Percentiles rank a stretch among this genome's conserved stretches.
Evolutionary conservation across 2,113 vertebrate genomes (phyloP).

Genomic region (Takifugu flavidus): DNA sequence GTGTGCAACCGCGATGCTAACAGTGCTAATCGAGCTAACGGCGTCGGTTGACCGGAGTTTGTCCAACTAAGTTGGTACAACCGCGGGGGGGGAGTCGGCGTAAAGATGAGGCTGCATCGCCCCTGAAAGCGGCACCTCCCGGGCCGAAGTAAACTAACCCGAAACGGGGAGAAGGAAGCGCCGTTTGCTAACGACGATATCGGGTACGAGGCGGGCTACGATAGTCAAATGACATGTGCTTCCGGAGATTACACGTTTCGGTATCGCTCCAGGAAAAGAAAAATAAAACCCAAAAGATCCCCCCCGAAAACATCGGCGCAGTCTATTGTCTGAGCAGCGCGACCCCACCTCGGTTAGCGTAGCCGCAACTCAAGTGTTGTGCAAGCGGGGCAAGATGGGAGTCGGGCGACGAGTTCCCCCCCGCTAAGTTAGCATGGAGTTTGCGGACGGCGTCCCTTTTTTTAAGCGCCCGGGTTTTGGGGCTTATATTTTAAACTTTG

Average conservation of each 20-base stretch:
- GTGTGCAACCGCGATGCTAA: conserved; percentile 41
- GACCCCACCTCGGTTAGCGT: neutral
- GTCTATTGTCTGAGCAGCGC: accelerated
- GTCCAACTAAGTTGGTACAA: neutral
- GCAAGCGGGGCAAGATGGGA: neutral
- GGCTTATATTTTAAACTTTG: too few species aligned
- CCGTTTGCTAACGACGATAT: conserved; percentile 25
- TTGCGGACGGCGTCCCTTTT: too few species aligned
- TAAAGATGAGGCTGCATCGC: neutral
- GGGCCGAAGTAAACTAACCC: neutral
- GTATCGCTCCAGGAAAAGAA: conserved; percentile 29
- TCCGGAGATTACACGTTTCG: conserved; percentile 60
- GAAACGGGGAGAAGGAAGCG: conserved; percentile 12
- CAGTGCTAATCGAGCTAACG: conserved; percentile 28
- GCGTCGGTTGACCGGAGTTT: conserved; percentile 39
- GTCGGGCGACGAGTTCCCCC: too few species aligned
- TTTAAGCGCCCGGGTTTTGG: too few species aligned
- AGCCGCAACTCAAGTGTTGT: neutral
- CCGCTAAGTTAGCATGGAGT: too few species aligned
- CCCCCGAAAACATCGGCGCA: neutral
- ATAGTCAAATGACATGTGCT: conserved; percentile 65
- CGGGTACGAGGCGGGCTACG: conserved; percentile 36
- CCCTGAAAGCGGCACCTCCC: neutral
- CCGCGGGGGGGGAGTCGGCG: neutral
- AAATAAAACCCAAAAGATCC: neutral